phyloP scores from a whole-genome alignment of 2,888 invertebrate species.

The Drosophila hamatofila region DNA sequence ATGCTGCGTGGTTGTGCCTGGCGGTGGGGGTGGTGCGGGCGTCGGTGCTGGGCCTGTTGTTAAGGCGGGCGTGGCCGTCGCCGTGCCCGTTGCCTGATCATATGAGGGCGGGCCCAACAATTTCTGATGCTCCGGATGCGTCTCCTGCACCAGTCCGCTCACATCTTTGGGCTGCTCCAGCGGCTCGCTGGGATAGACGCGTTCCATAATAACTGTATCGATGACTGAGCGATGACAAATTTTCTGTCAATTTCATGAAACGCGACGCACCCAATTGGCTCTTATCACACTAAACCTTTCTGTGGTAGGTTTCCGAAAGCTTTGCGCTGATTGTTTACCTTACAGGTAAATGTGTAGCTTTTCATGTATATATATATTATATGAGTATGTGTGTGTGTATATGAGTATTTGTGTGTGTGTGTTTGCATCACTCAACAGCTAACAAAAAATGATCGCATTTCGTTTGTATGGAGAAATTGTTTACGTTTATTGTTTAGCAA shows the following conservation, averaged over 20 bases:
- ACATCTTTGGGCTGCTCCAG: constrained; percentile 54
- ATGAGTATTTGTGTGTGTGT: background rate
- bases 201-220: constrained; percentile 43
- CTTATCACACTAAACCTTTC: constrained; percentile 66
- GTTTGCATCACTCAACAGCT: constrained; percentile 33
- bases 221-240: constrained; percentile 50
- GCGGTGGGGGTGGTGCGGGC: background rate
- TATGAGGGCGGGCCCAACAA: constrained; percentile 68
- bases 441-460: constrained; percentile 41
- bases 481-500: constrained; percentile 36
- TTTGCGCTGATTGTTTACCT: constrained; percentile 48
- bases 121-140: constrained; percentile 56
- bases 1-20: constrained; percentile 37
- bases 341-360: constrained; percentile 5
- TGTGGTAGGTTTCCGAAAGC: constrained; percentile 57
- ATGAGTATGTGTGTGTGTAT: background rate
- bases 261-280: constrained; percentile 27
- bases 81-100: constrained; percentile 73
- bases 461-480: constrained; percentile 17
- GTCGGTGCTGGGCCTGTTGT: constrained; percentile 55
- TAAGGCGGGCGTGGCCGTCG: constrained; percentile 41
- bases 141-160: constrained; percentile 15
- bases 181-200: constrained; percentile 60
- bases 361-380: background rate
- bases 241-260: constrained; percentile 22